Evolutionary conservation across 2,113 vertebrate genomes (phyloP), one percentile per base, ranked within the genome.

Genomic region (Eudyptes chrysolophus): DNA sequence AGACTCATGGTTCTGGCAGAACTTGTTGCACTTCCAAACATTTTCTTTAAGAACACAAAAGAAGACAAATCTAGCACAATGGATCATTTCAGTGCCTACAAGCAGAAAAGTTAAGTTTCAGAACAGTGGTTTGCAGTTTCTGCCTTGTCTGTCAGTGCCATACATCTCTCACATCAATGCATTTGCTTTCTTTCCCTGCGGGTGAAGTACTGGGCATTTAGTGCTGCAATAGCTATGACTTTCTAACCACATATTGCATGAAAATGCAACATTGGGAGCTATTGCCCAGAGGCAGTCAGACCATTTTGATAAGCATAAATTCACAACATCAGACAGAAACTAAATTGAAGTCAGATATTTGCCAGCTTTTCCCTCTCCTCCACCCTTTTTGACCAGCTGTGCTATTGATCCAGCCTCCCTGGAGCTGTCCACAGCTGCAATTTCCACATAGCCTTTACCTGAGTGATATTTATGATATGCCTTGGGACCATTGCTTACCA

Each of bases 291-390:
- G 87, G 82, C 70, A 69, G 57, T 49, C 61, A 57, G 71, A 62
- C 16, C 9, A 0, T 70, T 96, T 62, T 86, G 71, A 70, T 58
- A 83, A 80, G 49, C 8, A 90, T 88, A 90, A 93, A 88, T 80
- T 81, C 79, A 88, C 58, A 65, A 1, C 36, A 76, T 69, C 49
- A 69, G 52, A 61, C 58, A 89, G 74, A 92, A 82, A 69, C 24
- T 91, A 91, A 91, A 89, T 30, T 85, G 62, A 80, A 77, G 54
- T 68, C 70, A 93, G 68, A 27, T 92, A 92, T 90, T 97, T 96
- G 34, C 68, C 58, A 78, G 71, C 10, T 88, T 91, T 93, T 66
- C 54, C 54, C 27, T 83, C 40, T 61, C 83, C 51, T 61, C 38
- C 57, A 55, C 14, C 19, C 10, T 51, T 83, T 85, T 57, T 88